These are phyloP conservation scores for Myoxocephalus aenaeus DNA, from an alignment of 2,797 vertebrate genomes.

Conservation along the genomic window DNA sequence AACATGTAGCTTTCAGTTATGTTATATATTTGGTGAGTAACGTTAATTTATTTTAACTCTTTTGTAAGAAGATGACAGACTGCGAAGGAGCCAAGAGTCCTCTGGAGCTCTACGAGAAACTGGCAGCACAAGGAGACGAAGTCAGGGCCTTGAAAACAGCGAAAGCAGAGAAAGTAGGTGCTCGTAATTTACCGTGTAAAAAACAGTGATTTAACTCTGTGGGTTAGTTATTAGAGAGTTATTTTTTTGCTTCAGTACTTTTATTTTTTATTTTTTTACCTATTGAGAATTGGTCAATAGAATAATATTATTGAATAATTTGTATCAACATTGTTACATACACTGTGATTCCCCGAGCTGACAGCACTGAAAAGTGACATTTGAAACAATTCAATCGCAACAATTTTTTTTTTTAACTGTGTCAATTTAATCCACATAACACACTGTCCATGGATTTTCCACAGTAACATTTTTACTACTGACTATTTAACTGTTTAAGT, in stretches of 20 bases:
- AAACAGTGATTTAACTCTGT: neutral
- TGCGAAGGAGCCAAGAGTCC: constrained; percentile 73
- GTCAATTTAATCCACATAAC: neutral
- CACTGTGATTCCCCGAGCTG: too few relatives aligned
- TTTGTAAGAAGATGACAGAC: constrained; percentile 85
- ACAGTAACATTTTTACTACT: neutral
- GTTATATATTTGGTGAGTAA: neutral
- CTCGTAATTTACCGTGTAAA: neutral
- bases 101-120: constrained; percentile 86
- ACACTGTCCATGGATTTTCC: neutral
- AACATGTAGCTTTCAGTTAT: neutral
- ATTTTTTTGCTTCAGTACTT: neutral
- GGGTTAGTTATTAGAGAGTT: neutral
- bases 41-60: neutral
- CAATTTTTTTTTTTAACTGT: too few relatives aligned
- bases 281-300: neutral
- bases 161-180: constrained; percentile 89
- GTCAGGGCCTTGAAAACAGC: constrained; percentile 89
- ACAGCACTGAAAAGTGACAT: neutral
- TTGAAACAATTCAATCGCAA: too few relatives aligned
- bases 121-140: constrained; percentile 88
- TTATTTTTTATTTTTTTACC: neutral
- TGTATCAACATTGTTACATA: neutral
- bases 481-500: neutral
- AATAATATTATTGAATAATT: neutral